These are phyloP conservation scores for Laothoe populi DNA, from an alignment of 2,888 invertebrate genomes.

Conservation along the genomic window DNA sequence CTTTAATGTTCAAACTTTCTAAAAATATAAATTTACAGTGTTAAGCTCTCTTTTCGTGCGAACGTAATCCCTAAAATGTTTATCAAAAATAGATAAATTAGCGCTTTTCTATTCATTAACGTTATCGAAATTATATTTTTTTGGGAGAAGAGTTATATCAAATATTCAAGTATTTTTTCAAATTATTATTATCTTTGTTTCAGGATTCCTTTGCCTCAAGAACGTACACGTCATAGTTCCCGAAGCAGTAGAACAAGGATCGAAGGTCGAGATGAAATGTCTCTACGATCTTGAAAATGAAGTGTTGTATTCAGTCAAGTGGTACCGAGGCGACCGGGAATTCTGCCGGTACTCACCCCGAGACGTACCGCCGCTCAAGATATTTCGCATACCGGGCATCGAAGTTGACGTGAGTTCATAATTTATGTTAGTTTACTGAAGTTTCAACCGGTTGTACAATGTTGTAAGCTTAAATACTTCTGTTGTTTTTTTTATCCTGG, in stretches of 20 bases:
- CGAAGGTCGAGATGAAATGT: constrained; percentile 86
- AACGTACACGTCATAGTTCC: constrained; percentile 88
- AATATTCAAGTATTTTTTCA: background rate
- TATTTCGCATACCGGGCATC: constrained; percentile 86
- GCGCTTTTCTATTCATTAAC: too few species aligned
- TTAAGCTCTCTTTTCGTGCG: too few species aligned
- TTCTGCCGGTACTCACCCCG: constrained; percentile 87
- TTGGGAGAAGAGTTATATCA: too few species aligned
- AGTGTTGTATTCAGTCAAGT: constrained; percentile 88
- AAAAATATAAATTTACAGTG: too few species aligned
- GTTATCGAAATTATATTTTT: too few species aligned
- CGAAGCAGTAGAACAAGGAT: constrained; percentile 86
- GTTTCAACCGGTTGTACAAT: too few species aligned
- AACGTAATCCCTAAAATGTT: too few species aligned
- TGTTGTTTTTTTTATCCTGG: too few species aligned
- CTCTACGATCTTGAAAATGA: constrained; percentile 88
- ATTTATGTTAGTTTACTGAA: background rate
- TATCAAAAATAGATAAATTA: too few species aligned
- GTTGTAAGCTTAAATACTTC: too few species aligned
- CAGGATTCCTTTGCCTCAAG: constrained; percentile 78
- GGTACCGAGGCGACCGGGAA: constrained; percentile 87
- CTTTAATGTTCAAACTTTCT: too few species aligned
- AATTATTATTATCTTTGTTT: constrained; percentile 30
- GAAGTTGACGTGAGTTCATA: constrained; percentile 82
- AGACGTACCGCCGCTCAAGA: constrained; percentile 86